Evolutionary conservation across 2,797 vertebrate species (phyloP), one percentile per base, ranked within the genome.

Genomic region (Protosalanx chinensis): DNA sequence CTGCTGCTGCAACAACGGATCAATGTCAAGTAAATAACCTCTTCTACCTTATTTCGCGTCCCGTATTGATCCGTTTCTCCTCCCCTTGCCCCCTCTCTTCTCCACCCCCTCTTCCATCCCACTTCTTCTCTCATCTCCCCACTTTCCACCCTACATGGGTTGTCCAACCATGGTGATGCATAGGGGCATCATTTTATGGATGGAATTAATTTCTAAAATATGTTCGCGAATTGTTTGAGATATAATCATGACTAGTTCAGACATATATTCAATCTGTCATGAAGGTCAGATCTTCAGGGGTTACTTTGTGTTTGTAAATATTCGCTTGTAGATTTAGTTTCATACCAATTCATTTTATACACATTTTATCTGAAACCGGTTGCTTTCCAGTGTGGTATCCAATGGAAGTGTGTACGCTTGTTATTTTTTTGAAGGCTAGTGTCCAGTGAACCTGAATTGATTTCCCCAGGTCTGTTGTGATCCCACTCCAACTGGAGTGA

Each of bases 1-100:
- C 94, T 88, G 91, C 85, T 88, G 90, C 86, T 80, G 93, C 91
- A 92, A 95, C 94, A 93, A 92, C 90, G 83, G 96, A 98, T 99
- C 97, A 98, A 98, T 98, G 96, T 94, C 93, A 95, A 98, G 95
- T 98, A 98, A 98, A 98, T 98, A 98, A 98, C 96, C 96, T 97
- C 97, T 96, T 96, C 95, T 95, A 93, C 95, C 95, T 98, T 98
- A 98, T 98, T 99, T 98, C 96, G 95, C 95, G 93, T 96, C 95
- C 94, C 85, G 91, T 98, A 98, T 98, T 93, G 97, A 99, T 97
- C 95, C 86, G 57, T 87, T 88, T 93, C 89, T 93, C 93, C 93
- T 81, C 82, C 75, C 81, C 77, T 73, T 79, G 83, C 81, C 77
- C 70, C 65, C 81, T 79, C 79, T 86, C 84, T 81, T 75, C 84